Evolutionary conservation across 2,797 vertebrate species (phyloP).

Genomic region (Sphaeramia orbicularis): DNA sequence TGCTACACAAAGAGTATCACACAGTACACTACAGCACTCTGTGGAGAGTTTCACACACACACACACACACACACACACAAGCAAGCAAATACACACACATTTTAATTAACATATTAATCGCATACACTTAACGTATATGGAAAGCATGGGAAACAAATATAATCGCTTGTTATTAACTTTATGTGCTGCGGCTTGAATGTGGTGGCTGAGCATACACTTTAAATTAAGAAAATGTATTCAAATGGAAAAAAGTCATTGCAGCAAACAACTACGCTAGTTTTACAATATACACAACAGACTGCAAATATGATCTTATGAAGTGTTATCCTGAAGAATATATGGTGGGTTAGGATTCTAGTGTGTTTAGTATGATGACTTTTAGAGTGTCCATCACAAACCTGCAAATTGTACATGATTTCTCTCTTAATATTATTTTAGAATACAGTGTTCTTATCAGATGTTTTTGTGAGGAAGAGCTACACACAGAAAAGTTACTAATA

Average conservation of each 20-base stretch:
- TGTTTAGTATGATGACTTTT: too few relatives aligned
- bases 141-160: slow-evolving; percentile 38
- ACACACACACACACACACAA: too few relatives aligned
- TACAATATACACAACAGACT: too few relatives aligned
- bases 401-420: too few relatives aligned
- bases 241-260: slow-evolving; percentile 9
- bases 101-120: slow-evolving; percentile 56
- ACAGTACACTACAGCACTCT: slow-evolving; percentile 44
- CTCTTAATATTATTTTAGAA: too few relatives aligned
- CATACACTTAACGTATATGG: slow-evolving; percentile 44
- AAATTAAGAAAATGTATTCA: neutral
- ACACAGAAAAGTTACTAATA: too few relatives aligned
- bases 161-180: slow-evolving; percentile 29
- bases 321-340: too few relatives aligned
- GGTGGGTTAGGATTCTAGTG: too few relatives aligned
- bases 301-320: too few relatives aligned
- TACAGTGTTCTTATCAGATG: too few relatives aligned
- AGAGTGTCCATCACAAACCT: too few relatives aligned
- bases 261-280: neutral
- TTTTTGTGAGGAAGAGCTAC: too few relatives aligned
- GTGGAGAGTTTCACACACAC: slow-evolving; percentile 50
- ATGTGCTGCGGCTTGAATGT: neutral
- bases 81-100: slow-evolving; percentile 33
- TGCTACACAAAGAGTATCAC: slow-evolving; percentile 70
- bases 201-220: neutral